These are phyloP conservation scores for Siniperca undulata DNA, from an alignment of 2,797 vertebrate genomes.

Conservation along the genomic window DNA sequence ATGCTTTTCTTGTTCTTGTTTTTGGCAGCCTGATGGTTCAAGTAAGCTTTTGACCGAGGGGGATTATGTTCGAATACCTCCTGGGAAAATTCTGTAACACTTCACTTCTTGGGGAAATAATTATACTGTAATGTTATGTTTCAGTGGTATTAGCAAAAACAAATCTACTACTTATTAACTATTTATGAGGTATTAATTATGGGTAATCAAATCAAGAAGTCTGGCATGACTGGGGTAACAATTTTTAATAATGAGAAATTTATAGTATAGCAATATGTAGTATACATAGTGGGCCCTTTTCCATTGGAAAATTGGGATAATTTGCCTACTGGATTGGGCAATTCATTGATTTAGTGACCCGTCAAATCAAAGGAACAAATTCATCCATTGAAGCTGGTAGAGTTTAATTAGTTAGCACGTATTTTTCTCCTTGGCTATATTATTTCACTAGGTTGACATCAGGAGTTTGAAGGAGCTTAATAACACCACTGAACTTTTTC, in stretches of 20 bases:
- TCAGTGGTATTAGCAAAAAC: constrained; percentile 1
- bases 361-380: constrained; percentile 25
- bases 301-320: neutral
- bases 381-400: constrained; percentile 2
- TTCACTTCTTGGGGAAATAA: constrained; percentile 5
- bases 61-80: constrained; percentile 2
- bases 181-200: constrained; percentile 9
- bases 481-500: constrained; percentile 37
- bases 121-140: neutral
- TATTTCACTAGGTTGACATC: constrained; percentile 25
- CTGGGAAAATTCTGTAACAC: constrained; percentile 17
- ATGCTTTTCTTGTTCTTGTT: constrained; percentile 1
- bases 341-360: constrained; percentile 22
- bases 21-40: constrained; percentile 21
- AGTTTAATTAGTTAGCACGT: constrained; percentile 20
- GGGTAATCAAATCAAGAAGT: neutral
- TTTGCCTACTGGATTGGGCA: neutral
- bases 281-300: neutral
- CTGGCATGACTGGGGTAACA: neutral
- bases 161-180: constrained; percentile 2
- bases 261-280: neutral
- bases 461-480: constrained; percentile 37
- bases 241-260: neutral
- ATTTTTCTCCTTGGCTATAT: constrained; percentile 20
- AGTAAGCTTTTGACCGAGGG: neutral